A percentile compares a stretch with the other conserved stretches of the same genome.
These are phyloP conservation scores for Dipus sagitta DNA, from an alignment of 2,797 vertebrate species.

Conservation along the genomic window DNA sequence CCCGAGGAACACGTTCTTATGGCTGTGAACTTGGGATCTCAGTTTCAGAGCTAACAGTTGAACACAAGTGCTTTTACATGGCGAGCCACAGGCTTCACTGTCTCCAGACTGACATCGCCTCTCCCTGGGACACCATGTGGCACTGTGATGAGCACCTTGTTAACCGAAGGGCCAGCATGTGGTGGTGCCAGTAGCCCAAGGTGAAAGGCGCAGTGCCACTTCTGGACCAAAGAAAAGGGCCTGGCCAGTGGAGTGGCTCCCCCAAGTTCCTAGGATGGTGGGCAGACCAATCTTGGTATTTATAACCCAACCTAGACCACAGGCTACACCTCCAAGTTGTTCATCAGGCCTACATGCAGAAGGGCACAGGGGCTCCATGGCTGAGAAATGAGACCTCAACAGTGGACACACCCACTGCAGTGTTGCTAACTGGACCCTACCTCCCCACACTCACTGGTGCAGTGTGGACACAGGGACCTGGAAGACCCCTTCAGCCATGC, in stretches of 20 bases:
- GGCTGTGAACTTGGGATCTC: slow-evolving; percentile 75
- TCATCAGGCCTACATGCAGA: slow-evolving; percentile 69
- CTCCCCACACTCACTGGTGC: too few species aligned
- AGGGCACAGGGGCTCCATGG: slow-evolving; percentile 70
- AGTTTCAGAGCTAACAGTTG: slow-evolving; percentile 73
- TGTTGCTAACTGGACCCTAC: slow-evolving; percentile 64
- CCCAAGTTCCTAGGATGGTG: slow-evolving; percentile 27
- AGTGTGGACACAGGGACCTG: neutral
- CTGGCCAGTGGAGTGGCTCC: neutral
- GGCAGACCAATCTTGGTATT: slow-evolving; percentile 67
- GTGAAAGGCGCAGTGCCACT: neutral
- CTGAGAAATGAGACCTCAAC: slow-evolving; percentile 67
- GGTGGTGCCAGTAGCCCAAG: neutral
- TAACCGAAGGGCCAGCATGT: slow-evolving; percentile 72
- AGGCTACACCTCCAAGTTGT: slow-evolving; percentile 67
- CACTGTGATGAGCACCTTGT: slow-evolving; percentile 70
- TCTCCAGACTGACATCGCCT: neutral
- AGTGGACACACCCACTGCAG: slow-evolving; percentile 73
- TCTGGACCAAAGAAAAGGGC: neutral
- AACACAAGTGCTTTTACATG: slow-evolving; percentile 61
- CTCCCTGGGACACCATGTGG: slow-evolving; percentile 74
- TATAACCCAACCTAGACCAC: slow-evolving; percentile 72
- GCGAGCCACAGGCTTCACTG: neutral
- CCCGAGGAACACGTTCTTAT: slow-evolving; percentile 68
- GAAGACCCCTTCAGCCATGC: slow-evolving; percentile 69